Evolutionary conservation across 2,797 vertebrate species (phyloP), one percentile per base, ranked within the genome.

Genomic region (Ficedula albicollis): DNA sequence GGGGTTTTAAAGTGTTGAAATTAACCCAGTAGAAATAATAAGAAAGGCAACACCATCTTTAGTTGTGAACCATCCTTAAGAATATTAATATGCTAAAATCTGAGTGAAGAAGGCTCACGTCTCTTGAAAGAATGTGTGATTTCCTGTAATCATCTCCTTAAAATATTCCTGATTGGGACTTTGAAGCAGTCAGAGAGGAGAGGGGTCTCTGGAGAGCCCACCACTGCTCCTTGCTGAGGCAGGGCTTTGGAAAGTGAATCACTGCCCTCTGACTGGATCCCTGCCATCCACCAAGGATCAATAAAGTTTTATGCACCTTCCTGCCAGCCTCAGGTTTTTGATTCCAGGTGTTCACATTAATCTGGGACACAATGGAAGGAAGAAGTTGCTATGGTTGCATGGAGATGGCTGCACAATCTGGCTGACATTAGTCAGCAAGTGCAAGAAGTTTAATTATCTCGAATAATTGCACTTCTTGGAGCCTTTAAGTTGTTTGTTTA

Each of bases 331-430:
- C 83, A 60, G 63, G 67, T 67, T 94, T 93, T 78, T 73, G 82
- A 60, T 82, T 95, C 91, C 95, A 95, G 93, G 91, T 95, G 91
- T 93, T 97, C 56, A 0, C 87, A 95, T 95, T 84, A 95, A 95
- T 95, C 91, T 96, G 85, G 85, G 89, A 38, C 70, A 86, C 34
- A 14, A 46, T 54, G 86, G 80, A 95, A 96, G 91, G 63, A 36
- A 62, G 87, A 91, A 95, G 87, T 84, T 94, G 85, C 85, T 86
- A 74, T 43, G 85, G 82, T 88, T 96, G 91, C 91, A 56, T 54
- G 67, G 73, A 94, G 87, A 62, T 88, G 91, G 85, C 82, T 93
- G 76, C 3, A 0, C 84, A 91, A 69, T 76, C 87, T 92, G 93
- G 66, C 82, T 0, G 0, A 4, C 56, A 85, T 89, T 75, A 90